phyloP scores from a whole-genome alignment of 1,140 invertebrate species.

The Ptiloglossa arizonensis region DNA sequence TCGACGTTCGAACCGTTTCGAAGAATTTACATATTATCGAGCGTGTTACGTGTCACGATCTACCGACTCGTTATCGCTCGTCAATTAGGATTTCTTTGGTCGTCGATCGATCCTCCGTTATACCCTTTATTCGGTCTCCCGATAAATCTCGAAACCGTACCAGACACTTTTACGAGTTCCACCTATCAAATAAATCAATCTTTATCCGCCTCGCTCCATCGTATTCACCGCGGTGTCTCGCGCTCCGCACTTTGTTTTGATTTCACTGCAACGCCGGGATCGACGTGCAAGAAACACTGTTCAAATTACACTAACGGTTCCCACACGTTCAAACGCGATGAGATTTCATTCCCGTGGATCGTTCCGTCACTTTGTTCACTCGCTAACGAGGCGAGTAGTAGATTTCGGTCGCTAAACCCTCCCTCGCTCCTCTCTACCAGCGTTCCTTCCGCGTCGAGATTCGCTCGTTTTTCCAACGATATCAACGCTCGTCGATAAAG shows the following conservation, averaged over 20 bases:
- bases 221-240: not conserved
- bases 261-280: not conserved
- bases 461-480: not conserved
- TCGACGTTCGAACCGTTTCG: no score
- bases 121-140: not conserved
- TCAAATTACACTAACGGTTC: not conserved
- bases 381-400: no score
- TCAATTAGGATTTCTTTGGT: not conserved
- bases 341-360: not conserved
- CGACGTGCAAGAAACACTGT: not conserved
- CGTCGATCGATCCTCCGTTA: not conserved
- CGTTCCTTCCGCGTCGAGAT: not conserved
- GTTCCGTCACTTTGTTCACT: not conserved
- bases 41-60: not conserved
- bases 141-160: slow-evolving; percentile 11
- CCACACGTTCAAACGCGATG: not conserved
- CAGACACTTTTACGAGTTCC: slow-evolving; percentile 22
- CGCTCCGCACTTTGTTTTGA: not conserved
- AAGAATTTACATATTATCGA: not conserved
- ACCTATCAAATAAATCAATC: slow-evolving; percentile 31
- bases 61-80: not conserved
- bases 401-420: not conserved
- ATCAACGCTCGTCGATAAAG: not conserved
- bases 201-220: not conserved
- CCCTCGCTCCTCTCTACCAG: no score